Evolutionary conservation across 1,140 invertebrate genomes (phyloP), one percentile per base, ranked within the genome.

Genomic region (Danaus melanippus): DNA sequence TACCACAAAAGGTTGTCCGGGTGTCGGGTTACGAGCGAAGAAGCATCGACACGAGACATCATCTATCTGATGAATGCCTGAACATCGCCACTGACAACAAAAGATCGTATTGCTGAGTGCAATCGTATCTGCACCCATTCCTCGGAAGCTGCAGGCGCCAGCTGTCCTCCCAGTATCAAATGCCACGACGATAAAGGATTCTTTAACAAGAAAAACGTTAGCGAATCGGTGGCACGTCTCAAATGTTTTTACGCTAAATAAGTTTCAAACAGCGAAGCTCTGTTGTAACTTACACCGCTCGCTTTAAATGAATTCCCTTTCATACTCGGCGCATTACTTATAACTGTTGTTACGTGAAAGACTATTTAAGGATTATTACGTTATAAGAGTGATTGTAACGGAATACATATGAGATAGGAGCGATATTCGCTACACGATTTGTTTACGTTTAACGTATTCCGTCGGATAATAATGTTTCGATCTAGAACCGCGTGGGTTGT

Each of bases 191-290:
- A 82, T 79, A 79, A 79, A 76, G 76, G 70, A 76, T 79, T 72
- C 76, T 69, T 80, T 83, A 82, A 80, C 73, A 72, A 61, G 71
- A 81, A 78, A 75, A 75, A 77, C 65, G 74, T 79, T 72, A 67
- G 71, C 67, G 73, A 79, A 69, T 71, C 65, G 56, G 66, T 66
- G 65, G 68, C 66, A 63, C 64, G 69, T 67, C 73, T 70, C 57
- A 66, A 79, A 76, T 69, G 74, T 74, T 79, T 80, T 83, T 67
- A 83, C 74, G 82, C 74, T 81, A 83, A 83, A 85, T 83, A 71
- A 62, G 71, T 53, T 58, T 59, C 62, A 76, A 71, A 85, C 79
- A 85, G 71, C 72, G 68, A 56, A 60, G 63, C 59, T 56, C 56
- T 58, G 62, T 74, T 79, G 79, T 79, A 79, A 78, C 50, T 53